Percentiles rank a stretch among this genome's conserved stretches.
phyloP scores from a whole-genome alignment of 1,140 invertebrate genomes.

The Drosophila kurseongensis region DNA sequence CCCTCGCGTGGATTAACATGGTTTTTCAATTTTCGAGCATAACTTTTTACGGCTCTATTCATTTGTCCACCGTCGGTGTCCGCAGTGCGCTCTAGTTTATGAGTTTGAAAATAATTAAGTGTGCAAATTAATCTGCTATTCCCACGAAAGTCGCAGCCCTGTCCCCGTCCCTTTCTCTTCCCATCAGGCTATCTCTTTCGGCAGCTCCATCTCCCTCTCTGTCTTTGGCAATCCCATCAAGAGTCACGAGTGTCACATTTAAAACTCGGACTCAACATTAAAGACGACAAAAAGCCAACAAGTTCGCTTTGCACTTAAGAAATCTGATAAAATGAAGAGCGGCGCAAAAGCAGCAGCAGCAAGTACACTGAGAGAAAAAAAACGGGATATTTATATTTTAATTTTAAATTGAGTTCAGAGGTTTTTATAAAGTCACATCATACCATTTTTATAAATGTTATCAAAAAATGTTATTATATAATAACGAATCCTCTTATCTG shows the following conservation, averaged over 20 bases:
- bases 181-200: background rate
- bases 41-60: slow-evolving; percentile 76
- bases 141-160: slow-evolving; percentile 51
- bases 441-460: too few relatives aligned
- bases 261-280: slow-evolving; percentile 76
- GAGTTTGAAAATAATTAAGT: slow-evolving; percentile 47
- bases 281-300: slow-evolving; percentile 83
- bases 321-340: slow-evolving; percentile 71
- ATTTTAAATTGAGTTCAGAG: too few relatives aligned
- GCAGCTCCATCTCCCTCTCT: background rate
- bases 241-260: slow-evolving; percentile 79
- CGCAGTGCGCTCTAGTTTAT: slow-evolving; percentile 44
- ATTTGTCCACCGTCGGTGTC: slow-evolving; percentile 27
- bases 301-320: slow-evolving; percentile 83
- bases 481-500: too few relatives aligned
- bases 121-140: slow-evolving; percentile 65
- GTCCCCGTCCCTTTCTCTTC: background rate
- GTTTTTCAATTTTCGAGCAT: slow-evolving; percentile 79
- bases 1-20: slow-evolving; percentile 51
- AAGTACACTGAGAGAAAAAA: background rate
- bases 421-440: too few relatives aligned
- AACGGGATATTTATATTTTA: background rate
- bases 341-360: slow-evolving; percentile 25
- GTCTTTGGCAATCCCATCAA: slow-evolving; percentile 69
- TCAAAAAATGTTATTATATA: too few relatives aligned